Evolutionary conservation across 2,797 vertebrate species (phyloP), one percentile per base, ranked within the genome.

Genomic region (Cyclura pinguis): DNA sequence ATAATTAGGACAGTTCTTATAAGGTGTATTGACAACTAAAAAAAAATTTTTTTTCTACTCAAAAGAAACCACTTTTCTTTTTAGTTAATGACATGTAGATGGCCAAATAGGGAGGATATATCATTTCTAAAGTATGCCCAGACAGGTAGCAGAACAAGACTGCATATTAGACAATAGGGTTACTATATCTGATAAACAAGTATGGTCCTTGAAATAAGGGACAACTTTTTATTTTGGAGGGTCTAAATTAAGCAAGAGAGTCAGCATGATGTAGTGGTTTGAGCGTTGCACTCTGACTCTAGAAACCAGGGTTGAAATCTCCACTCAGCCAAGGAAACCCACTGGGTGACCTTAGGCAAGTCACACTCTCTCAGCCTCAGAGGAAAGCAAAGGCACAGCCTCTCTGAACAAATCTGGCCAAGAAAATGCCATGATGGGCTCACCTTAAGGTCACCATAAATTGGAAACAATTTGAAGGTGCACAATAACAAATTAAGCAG

Each of bases 1-100:
- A n/a, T n/a, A 73, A 85, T 85, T 73, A 69, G 38, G 62, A 69
- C 42, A 84, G 50, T 55, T 85, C 62, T 29, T 84, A 73, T 24
- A 85, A 18, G 24, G 18, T 59, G 76, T 84, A 59, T 50, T 47
- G 38, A 50, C 0, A 83, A 50, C 22, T 7, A 55, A 38, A 67
- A 24, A 47, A 47, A 47, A 47, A 47, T 3, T 1, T 42, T 42
- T 42, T 42, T 47, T 47, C 42, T 47, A 47, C 42, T 47, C 42
- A 3, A 47, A 47, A 47, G 42, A 47, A 80, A 62, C 32, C 22
- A 14, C 38, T 85, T 57, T 16, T 52, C 12, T 76, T 83, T 81
- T 73, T 50, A 47, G 18, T 82, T 73, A 88, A 29, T 88, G 55
- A 74, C 20, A 42, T 14, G 2, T 52, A 9, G 12, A 24, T 50